Percentiles rank a stretch among this genome's conserved stretches.
Conservation (phyloP, 2,888 invertebrate genomes). For the Tridacna crocea region DNA sequence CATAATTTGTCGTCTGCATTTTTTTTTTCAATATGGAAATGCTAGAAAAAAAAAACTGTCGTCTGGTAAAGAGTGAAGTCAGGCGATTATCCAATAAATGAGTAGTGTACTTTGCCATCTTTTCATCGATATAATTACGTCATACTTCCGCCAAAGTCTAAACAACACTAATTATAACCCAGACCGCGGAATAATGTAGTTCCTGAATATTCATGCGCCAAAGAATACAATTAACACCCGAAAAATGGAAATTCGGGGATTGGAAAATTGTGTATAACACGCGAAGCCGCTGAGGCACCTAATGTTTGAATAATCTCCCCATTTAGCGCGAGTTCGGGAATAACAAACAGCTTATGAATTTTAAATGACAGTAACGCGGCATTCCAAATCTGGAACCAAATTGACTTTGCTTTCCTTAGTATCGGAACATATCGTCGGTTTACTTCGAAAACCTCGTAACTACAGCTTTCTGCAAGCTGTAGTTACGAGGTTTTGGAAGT, state of each 20-base stretch:
- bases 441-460: too few relatives aligned
- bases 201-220: conserved; percentile 26
- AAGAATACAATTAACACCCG: conserved; percentile 24
- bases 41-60: too few relatives aligned
- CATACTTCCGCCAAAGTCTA: not conserved
- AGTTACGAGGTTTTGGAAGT: too few relatives aligned
- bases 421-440: too few relatives aligned
- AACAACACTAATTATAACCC: conserved; percentile 3
- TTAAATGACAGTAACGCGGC: conserved; percentile 12
- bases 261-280: conserved; percentile 29
- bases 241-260: conserved; percentile 23
- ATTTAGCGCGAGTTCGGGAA: conserved; percentile 21
- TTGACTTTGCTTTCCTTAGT: too few relatives aligned
- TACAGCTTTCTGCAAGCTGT: too few relatives aligned
- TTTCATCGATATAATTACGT: not conserved
- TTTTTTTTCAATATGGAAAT: too few relatives aligned
- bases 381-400: not conserved
- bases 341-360: conserved; percentile 28
- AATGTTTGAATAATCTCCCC: conserved; percentile 29
- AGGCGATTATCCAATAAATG: too few relatives aligned
- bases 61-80: too few relatives aligned
- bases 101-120: not conserved
- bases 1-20: too few relatives aligned
- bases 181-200: conserved; percentile 27
- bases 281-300: conserved; percentile 28